Evolutionary conservation across 2,888 invertebrate species (phyloP), one percentile per base, ranked within the genome.

Genomic region (Dorcus parallelipipedus): DNA sequence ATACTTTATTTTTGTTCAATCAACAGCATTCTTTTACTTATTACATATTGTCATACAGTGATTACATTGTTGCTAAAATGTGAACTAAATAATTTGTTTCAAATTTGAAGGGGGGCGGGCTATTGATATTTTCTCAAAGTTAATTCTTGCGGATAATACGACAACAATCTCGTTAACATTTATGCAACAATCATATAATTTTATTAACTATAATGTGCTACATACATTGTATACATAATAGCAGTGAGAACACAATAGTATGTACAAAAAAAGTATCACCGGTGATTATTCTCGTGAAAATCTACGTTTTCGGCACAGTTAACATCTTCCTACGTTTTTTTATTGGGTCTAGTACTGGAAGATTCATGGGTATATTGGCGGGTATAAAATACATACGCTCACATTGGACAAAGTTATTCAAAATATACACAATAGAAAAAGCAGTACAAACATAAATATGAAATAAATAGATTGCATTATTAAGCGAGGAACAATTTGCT

Each of bases 21-120:
- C 71, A 73, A 73, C 72, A 72, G 70, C 69, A 69, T 71, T 68
- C 65, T 65, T 67, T 54, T 70, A 61, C 60, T 72, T 70, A 64
- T 55, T 71, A 33, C 26, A 74, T 76, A 76, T 76, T 76, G 76
- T 76, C 76, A 75, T 73, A 74, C 72, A 73, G 68, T 75, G 74
- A 74, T 76, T 75, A 75, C 66, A 54, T 62, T 64, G 63, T 65
- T 67, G 67, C 67, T 68, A 67, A 66, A 67, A 66, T 66, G 64
- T 64, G 63, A 60, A 60, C 61, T 65, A 61, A 41, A 56, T 14
- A 47, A 17, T 47, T 43, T 45, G 43, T 38, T 33, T 20, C 20
- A 45, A 45, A 51, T 9, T 17, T 45, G 4, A 9, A 14, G 14
- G 20, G 45, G n/a, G n/a, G n/a, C n/a, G n/a, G n/a, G 17, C 17